Percentiles rank a stretch among this genome's conserved stretches.
phyloP scores from a whole-genome alignment of 2,113 vertebrate species.

The Planiliza haematocheilus region DNA sequence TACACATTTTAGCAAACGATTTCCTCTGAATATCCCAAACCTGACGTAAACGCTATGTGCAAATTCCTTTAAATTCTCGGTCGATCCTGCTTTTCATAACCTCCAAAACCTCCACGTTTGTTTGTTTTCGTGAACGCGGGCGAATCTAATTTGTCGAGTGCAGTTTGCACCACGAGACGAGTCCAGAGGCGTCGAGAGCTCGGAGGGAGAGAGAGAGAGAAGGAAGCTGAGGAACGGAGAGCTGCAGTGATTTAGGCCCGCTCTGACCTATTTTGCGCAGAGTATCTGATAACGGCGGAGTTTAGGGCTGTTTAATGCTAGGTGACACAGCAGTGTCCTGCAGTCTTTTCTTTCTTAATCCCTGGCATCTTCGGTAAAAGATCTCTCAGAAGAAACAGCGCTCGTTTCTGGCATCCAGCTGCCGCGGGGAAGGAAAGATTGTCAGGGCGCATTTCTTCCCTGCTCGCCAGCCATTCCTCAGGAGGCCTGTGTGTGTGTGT shows the following conservation, averaged over 20 bases:
- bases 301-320: conserved; percentile 80
- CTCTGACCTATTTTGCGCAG: conserved; percentile 78
- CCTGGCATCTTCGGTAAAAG: conserved; percentile 78
- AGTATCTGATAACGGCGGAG: conserved; percentile 81
- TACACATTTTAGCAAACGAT: too few relatives aligned
- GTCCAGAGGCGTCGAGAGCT: conserved; percentile 36
- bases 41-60: too few relatives aligned
- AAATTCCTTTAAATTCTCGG: too few relatives aligned
- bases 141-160: too few relatives aligned
- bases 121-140: too few relatives aligned
- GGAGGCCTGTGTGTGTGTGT: conserved; percentile 57
- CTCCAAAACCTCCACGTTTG: too few relatives aligned
- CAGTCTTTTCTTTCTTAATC: conserved; percentile 75
- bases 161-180: too few relatives aligned
- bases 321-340: conserved; percentile 80
- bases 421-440: conserved; percentile 78
- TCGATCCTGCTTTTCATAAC: too few relatives aligned
- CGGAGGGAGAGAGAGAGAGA: neutral
- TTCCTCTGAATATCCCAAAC: too few relatives aligned
- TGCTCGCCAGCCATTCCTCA: conserved; percentile 76
- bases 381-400: conserved; percentile 74
- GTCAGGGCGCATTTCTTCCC: conserved; percentile 82
- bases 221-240: too few relatives aligned
- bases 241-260: conserved; percentile 11
- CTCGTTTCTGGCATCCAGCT: conserved; percentile 71